Percentiles rank a stretch among this genome's conserved stretches.
Evolutionary conservation across 2,797 vertebrate genomes (phyloP).

Genomic region (Xenentodon cancila): DNA sequence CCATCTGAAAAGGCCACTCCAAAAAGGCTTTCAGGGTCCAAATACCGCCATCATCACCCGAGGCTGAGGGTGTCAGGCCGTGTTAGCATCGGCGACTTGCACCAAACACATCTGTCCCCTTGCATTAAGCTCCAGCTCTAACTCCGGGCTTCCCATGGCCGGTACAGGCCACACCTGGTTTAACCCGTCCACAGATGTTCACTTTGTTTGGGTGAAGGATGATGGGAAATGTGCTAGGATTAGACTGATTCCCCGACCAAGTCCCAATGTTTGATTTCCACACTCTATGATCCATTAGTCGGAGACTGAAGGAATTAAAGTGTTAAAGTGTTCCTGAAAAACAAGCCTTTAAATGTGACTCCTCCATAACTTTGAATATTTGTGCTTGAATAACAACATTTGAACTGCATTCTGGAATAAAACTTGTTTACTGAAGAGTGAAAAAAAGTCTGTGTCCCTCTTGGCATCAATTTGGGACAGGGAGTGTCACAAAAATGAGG

Average conservation of each 20-base stretch:
- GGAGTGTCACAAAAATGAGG: neutral
- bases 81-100: conserved; percentile 63
- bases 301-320: conserved; percentile 36
- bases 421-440: conserved; percentile 1
- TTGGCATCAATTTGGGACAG: neutral
- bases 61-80: conserved; percentile 64
- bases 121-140: conserved; percentile 65
- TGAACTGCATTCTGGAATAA: neutral
- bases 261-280: conserved; percentile 54
- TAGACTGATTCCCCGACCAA: conserved; percentile 39
- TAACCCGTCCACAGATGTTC: conserved; percentile 71
- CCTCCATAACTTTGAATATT: neutral
- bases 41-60: conserved; percentile 65
- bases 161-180: conserved; percentile 65
- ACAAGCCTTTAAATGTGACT: neutral
- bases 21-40: conserved; percentile 66
- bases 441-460: conserved; percentile 1
- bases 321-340: neutral
- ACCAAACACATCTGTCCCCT: conserved; percentile 67
- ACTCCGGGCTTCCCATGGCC: conserved; percentile 48
- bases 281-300: conserved; percentile 27
- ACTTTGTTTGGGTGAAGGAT: conserved; percentile 48
- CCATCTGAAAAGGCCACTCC: conserved; percentile 52
- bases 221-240: conserved; percentile 35
- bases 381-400: neutral